Base-by-base conservation (phyloP, 2,888 invertebrate species). In the Alsophila aescularia region DNA sequence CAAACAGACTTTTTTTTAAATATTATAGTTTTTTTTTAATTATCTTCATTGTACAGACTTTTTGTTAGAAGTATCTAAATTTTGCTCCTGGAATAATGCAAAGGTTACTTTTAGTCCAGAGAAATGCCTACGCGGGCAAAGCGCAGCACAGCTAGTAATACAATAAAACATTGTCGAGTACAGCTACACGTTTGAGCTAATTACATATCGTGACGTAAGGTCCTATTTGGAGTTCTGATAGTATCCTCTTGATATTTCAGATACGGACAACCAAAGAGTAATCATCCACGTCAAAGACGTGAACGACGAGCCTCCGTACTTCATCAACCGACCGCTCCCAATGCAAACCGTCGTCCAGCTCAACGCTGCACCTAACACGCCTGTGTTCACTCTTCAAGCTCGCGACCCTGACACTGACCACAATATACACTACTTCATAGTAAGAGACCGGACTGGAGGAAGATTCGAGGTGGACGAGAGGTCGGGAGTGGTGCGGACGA, bases 341-440 rank as follows among this genome's bases (percentile, higher is more conserved):
- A 99, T 98, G 97, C 97, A 98, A 87, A 97, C 99, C 0, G 98
- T 99, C 57, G 98, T 99, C 0, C 98, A 98, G 77, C 93, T 98
- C 48, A 98, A 98, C 82, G 98, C 98, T 2, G 96, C 98, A 2
- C 96, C 98, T 32, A 98, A 98, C 83, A 98, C 98, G 0, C 98
- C 97, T 4, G 98, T 99, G 3, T 99, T 98, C 89, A 98, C 98
- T n/a, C 94, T 99, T 18, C 98, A 98, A 83, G 99, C 99, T 12
- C 92, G 98, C 64, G 99, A 99, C 84, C 98, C 98, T 2, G 98
- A 98, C 81, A 98, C 98, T 0, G 98, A 98, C 88, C 97, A 98
- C 83, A 97, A 97, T 81, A 98, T 98, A 63, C 98, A 98, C 83
- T 98, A 98, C 86, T 98, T 98, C 90, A 98, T 99, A 70, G 97